Evolutionary conservation across 2,113 vertebrate genomes (phyloP), one percentile per base, ranked within the genome.

Genomic region (Pygoscelis adeliae): DNA sequence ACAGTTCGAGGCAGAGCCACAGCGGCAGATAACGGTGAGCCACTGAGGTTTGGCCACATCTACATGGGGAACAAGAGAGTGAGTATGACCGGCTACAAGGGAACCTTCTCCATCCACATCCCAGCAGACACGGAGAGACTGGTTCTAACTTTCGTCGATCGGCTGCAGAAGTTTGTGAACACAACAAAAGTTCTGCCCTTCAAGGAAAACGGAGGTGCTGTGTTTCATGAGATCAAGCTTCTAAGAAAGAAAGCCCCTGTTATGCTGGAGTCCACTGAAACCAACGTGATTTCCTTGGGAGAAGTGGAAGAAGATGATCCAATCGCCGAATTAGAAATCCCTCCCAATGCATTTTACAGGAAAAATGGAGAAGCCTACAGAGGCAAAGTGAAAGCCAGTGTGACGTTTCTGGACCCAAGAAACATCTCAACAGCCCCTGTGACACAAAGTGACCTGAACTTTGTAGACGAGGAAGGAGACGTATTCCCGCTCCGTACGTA

Each of bases 171-270:
- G 95, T 99, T 99, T 59, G 98, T 99, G 91, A 99, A 99, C 86
- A 99, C 99, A 22, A 99, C 99, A 23, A 99, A 99, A 95, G 99
- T 99, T 55, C 98, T 99, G 50, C 98, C 99, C 34, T 99, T 99
- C 96, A 99, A 99, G 88, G 98, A 97, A 83, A 99, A 99, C 4
- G 99, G 99, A 34, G 99, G 99, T 5, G 97, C 99, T 0, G 98
- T 99, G 88, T 99, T 99, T 95, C 99, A 99, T 1, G 99, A 99
- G 92, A 98, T 99, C 92, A 99, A 99, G 97, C 97, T 99, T 66
- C 97, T 99, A 6, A 98, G 99, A 81, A 99, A 98, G 96, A 98
- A 99, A 93, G 96, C 97, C 19, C 99, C 99, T 2, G 97, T 99
- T 61, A 99, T 95, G 0, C 95, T 99, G 72, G 99, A 98, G 59